Evolutionary conservation across 2,888 invertebrate genomes (phyloP), one percentile per base, ranked within the genome.

Genomic region (Asteroscopus sphinx): DNA sequence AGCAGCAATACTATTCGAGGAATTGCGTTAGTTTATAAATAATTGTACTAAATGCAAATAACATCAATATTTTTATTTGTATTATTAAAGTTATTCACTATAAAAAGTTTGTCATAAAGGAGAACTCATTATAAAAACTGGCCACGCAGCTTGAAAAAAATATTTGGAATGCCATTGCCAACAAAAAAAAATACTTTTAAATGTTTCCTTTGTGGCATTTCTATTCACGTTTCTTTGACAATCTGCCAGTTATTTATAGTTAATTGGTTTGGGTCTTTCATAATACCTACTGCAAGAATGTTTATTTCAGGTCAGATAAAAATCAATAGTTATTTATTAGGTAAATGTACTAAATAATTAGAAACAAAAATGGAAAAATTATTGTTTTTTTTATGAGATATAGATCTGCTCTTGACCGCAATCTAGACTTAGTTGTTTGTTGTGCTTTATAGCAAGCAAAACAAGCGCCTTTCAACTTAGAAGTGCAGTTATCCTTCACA

Each of bases 401-500:
- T n/a, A n/a, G n/a, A n/a, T n/a, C n/a, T n/a, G n/a, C n/a, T n/a
- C n/a, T n/a, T n/a, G n/a, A n/a, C n/a, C n/a, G n/a, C n/a, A n/a
- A n/a, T n/a, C n/a, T n/a, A n/a, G n/a, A n/a, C n/a, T n/a, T n/a
- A n/a, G n/a, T n/a, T n/a, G n/a, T n/a, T n/a, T n/a, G n/a, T n/a
- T n/a, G n/a, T n/a, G n/a, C n/a, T n/a, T n/a, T n/a, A 33, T 15
- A 2, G 11, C 0, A 0, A 25, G 8, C 0, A 16, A 36, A 17
- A 67, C 36, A 60, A 36, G 40, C 36, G 6, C 26, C 8, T 42
- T 59, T 49, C 26, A 49, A 45, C 21, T 36, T 17, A 63, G 13
- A 39, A 57, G 21, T 57, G 30, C 13, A 66, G 65, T 42, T 42
- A 33, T 17, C 2, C 26, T 26, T n/a, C 33, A 42, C 8, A 40